These are phyloP conservation scores for Ameiurus melas DNA, from an alignment of 2,113 vertebrate species.

Conservation along the genomic window DNA sequence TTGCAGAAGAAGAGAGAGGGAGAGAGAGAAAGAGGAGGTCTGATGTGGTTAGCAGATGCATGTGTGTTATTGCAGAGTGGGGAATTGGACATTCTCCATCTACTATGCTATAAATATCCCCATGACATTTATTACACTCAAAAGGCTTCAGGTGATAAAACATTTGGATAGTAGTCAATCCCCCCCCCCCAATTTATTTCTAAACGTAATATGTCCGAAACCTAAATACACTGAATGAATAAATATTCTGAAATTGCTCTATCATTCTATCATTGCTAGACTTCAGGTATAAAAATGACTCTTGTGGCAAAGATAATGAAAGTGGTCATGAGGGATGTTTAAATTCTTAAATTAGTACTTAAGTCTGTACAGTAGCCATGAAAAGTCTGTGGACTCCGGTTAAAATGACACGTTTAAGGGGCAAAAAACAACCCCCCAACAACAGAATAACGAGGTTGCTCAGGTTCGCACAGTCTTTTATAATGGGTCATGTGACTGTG, in stretches of 20 bases:
- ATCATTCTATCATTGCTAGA: neutral
- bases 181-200: conserved; percentile 48
- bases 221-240: conserved; percentile 5
- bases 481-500: neutral
- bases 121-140: conserved; percentile 92
- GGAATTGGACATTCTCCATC: conserved; percentile 92
- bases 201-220: conserved; percentile 26
- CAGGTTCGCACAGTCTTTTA: neutral
- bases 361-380: neutral
- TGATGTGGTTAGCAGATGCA: conserved; percentile 94
- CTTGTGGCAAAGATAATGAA: neutral
- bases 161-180: conserved; percentile 78
- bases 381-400: neutral
- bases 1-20: neutral
- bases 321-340: neutral
- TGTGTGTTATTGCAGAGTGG: conserved; percentile 80
- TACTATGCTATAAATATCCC: conserved; percentile 91
- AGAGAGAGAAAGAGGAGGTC: conserved; percentile 53
- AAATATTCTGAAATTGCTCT: neutral
- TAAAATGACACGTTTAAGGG: neutral
- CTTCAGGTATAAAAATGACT: neutral
- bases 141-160: conserved; percentile 94
- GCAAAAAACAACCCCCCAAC: neutral
- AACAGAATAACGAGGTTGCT: neutral
- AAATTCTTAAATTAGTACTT: neutral